A percentile compares a stretch with the other conserved stretches of the same genome.
Conservation (phyloP, 2,113 vertebrate species). For the Apus apus region DNA sequence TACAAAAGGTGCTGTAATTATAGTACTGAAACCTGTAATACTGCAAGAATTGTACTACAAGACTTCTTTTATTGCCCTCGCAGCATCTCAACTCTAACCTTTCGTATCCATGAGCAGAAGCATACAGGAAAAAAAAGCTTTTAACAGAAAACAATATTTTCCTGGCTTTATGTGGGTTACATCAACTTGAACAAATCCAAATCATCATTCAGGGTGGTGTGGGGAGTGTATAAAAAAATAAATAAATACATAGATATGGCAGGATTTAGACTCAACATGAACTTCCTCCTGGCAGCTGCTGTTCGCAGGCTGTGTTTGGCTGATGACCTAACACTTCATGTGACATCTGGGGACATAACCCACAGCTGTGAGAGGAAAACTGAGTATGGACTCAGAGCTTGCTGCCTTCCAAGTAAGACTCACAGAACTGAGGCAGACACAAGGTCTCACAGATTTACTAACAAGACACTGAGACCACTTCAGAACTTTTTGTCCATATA, state of each 20-base stretch:
- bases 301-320: neutral
- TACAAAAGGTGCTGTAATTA: neutral
- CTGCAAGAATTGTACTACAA: neutral
- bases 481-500: neutral
- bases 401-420: neutral
- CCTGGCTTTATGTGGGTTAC: neutral
- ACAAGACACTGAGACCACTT: neutral
- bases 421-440: neutral
- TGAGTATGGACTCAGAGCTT: neutral
- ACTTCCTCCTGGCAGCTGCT: slow-evolving; percentile 53
- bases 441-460: neutral
- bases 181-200: neutral
- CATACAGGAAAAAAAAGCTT: neutral
- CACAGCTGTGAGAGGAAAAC: slow-evolving; percentile 42
- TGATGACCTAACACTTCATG: slow-evolving; percentile 57
- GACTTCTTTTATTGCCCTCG: neutral
- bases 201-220: neutral
- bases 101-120: neutral
- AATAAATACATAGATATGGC: neutral
- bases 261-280: slow-evolving; percentile 16
- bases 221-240: neutral
- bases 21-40: neutral
- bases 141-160: neutral
- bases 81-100: neutral
- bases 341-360: slow-evolving; percentile 23